Evolutionary conservation across 2,113 vertebrate species (phyloP), one percentile per base, ranked within the genome.

Genomic region (Athene noctua): DNA sequence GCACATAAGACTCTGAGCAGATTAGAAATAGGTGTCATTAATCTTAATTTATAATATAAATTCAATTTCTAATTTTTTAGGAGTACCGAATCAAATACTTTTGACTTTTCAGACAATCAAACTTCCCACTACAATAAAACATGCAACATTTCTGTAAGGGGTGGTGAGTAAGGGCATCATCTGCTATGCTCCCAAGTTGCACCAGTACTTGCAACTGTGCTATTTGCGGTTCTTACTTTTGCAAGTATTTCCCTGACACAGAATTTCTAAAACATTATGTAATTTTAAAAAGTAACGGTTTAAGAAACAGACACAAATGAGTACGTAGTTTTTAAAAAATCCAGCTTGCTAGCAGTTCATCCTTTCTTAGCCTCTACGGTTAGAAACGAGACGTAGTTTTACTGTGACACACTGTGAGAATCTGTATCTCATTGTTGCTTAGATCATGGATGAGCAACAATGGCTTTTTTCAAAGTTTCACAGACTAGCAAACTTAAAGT

Each of bases 401-500:
- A 77, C 78, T 85, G 81, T 90, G 91, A 80, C 70, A 92, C 77
- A 77, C 84, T 87, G 92, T 95, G 94, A 97, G 95, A 97, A 92
- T 87, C 89, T 95, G 80, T 86, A 86, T 78, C 82, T 96, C 67
- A 86, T 96, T 94, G 90, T 95, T 96, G 90, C 90, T 97, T 96
- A 95, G 93, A 96, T 97, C 95, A 97, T 96, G 88, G 96, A 95
- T 94, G 88, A 65, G 61, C 65, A 93, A 96, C 92, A 97, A 96
- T 96, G 88, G 75, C 65, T 96, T 96, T 96, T 96, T 95, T 96
- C 88, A 95, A 86, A 88, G 90, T 93, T 96, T 94, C 90, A 95
- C 95, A 96, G 93, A 94, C 94, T 92, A 92, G 90, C 55, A 97
- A 90, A 96, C 90, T 95, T 96, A 96, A 97, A 97, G 97, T 98